Conservation (phyloP, 1,140 invertebrate species). For the Drosophila quadrilineata region DNA sequence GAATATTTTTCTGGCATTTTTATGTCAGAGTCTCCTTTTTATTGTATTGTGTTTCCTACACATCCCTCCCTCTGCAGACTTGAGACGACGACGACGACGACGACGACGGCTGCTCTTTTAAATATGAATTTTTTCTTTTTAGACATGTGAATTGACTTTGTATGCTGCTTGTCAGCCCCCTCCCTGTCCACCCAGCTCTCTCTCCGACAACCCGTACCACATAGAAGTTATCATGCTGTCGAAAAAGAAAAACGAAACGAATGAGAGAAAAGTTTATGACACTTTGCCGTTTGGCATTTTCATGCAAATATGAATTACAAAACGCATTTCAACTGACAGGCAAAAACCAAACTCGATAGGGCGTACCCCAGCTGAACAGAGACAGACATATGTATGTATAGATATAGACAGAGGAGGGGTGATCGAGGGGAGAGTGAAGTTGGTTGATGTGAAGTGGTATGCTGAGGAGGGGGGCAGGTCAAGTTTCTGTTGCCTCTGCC, state of each 20-base stretch:
- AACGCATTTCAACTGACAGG: conserved; percentile 54
- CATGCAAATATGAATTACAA: conserved; percentile 65
- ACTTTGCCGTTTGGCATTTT: conserved; percentile 51
- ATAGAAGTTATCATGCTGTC: conserved; percentile 25
- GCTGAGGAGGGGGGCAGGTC: conserved; percentile 59
- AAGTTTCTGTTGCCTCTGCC: conserved; percentile 52
- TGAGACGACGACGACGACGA: not conserved
- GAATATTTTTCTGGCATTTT: conserved; percentile 29
- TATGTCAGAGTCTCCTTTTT: conserved; percentile 32
- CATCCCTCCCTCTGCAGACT: not conserved
- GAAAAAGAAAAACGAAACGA: too few relatives aligned
- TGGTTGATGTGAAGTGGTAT: too few relatives aligned
- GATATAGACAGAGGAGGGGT: conserved; percentile 37
- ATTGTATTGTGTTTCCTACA: conserved; percentile 12
- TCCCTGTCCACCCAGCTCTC: not conserved
- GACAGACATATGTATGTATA: conserved; percentile 5
- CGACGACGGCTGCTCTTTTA: conserved; percentile 16
- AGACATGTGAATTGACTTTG: conserved; percentile 31
- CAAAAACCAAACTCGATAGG: not conserved
- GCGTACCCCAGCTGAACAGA: not conserved
- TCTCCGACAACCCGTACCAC: not conserved
- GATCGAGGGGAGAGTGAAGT: too few relatives aligned
- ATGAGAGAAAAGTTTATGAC: conserved; percentile 68
- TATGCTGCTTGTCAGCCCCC: not conserved
- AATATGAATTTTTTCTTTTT: conserved; percentile 38